These are phyloP conservation scores for Acipenser oxyrinchus DNA, from an alignment of 2,797 vertebrate genomes.

Conservation along the genomic window DNA sequence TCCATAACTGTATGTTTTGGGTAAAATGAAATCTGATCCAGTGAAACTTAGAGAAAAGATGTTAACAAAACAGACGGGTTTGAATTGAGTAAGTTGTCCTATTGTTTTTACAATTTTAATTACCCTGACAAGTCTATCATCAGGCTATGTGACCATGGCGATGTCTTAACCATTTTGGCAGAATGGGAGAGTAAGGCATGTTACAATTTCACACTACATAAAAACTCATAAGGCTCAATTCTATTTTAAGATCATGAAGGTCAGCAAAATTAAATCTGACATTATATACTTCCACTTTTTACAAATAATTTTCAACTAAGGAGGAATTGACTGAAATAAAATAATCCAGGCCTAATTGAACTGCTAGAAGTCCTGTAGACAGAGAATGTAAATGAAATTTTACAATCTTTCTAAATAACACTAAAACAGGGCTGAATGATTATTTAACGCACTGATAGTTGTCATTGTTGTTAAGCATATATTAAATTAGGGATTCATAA, in stretches of 20 bases:
- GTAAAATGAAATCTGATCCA: constrained; percentile 67
- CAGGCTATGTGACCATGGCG: too few relatives aligned
- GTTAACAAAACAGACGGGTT: constrained; percentile 56
- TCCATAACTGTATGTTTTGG: constrained; percentile 57
- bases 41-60: constrained; percentile 49
- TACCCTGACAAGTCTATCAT: constrained; percentile 32
- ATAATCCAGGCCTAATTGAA: too few relatives aligned
- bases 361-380: constrained; percentile 21
- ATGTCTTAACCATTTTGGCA: constrained; percentile 55
- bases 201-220: too few relatives aligned
- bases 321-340: too few relatives aligned
- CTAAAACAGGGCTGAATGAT: constrained; percentile 60
- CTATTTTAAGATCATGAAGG: constrained; percentile 50
- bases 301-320: constrained; percentile 16
- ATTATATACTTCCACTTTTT: constrained; percentile 66
- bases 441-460: constrained; percentile 72
- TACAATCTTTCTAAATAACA: constrained; percentile 73
- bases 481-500: constrained; percentile 81
- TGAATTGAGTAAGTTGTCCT: constrained; percentile 39
- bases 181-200: constrained; percentile 43
- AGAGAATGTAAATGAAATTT: constrained; percentile 18
- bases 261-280: constrained; percentile 64
- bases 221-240: constrained; percentile 47
- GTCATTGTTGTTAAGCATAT: constrained; percentile 70
- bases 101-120: constrained; percentile 46